These are phyloP conservation scores for Charadrius vociferus DNA, from an alignment of 2,113 vertebrate genomes.

Conservation along the genomic window DNA sequence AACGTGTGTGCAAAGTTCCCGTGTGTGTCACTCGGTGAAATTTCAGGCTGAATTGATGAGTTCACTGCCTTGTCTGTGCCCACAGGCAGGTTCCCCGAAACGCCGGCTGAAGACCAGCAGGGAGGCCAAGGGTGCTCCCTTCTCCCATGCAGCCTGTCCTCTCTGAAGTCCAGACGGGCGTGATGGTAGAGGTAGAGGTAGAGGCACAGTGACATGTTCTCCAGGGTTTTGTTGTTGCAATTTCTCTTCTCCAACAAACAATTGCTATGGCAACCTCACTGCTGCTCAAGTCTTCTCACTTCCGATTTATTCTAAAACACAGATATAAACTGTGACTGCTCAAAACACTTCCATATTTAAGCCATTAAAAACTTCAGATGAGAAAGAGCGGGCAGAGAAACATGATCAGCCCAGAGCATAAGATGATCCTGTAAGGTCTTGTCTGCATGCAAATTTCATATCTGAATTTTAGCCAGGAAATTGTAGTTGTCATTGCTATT, in stretches of 20 bases:
- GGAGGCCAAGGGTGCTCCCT: background rate
- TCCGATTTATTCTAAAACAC: slow-evolving; percentile 50
- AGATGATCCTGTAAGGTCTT: background rate
- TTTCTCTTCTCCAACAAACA: slow-evolving; percentile 22
- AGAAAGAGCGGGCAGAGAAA: background rate
- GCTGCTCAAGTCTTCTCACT: slow-evolving; percentile 15
- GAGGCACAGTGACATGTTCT: background rate
- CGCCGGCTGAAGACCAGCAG: background rate
- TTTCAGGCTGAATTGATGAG: background rate
- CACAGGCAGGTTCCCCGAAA: background rate
- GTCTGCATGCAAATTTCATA: background rate
- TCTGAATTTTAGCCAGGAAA: background rate
- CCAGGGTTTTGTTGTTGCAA: background rate
- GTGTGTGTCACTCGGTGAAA: background rate
- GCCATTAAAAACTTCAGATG: background rate
- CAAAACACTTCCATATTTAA: background rate
- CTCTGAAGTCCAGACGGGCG: accelerated
- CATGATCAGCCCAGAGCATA: background rate
- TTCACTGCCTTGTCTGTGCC: accelerated
- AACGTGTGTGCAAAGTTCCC: background rate
- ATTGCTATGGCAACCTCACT: slow-evolving; percentile 61
- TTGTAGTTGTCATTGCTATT: background rate
- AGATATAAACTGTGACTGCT: slow-evolving; percentile 1
- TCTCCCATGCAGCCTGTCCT: background rate
- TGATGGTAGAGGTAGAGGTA: too few relatives aligned